Evolutionary conservation across 2,797 vertebrate genomes (phyloP).

Genomic region (Alfaro cultratus): DNA sequence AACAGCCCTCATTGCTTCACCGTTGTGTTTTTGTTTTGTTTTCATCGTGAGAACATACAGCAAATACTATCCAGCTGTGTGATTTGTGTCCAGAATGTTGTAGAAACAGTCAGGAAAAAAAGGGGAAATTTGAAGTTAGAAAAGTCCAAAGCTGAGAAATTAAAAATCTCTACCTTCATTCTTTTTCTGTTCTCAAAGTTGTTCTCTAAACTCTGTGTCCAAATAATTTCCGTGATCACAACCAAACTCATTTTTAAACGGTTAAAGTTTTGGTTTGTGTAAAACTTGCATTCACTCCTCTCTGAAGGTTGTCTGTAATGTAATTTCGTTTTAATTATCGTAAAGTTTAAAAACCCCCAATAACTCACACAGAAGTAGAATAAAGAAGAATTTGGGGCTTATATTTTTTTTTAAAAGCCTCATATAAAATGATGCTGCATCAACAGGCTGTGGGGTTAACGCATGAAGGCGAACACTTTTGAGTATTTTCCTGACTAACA

Average conservation of each 20-base stretch:
- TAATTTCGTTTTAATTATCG: background rate
- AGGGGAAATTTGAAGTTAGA: background rate
- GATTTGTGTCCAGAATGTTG: background rate
- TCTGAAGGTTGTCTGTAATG: background rate
- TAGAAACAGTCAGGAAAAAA: background rate
- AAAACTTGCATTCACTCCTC: background rate
- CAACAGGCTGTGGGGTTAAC: background rate
- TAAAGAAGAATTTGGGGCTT: background rate
- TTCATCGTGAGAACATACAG: background rate
- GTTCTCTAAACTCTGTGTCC: background rate
- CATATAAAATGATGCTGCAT: background rate
- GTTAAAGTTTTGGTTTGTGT: background rate
- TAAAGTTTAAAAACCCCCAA: background rate
- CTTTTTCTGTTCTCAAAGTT: background rate
- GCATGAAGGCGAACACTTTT: background rate
- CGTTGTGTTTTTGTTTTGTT: background rate
- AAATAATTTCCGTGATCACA: background rate
- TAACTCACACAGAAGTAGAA: background rate
- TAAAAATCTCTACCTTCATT: background rate
- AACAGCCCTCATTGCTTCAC: background rate
- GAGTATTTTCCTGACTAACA: conserved; percentile 7
- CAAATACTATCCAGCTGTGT: background rate
- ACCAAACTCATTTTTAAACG: background rate
- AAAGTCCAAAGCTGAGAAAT: background rate
- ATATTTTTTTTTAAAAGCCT: background rate